phyloP scores from a whole-genome alignment of 2,888 invertebrate species.

The Melanostoma mellinum region DNA sequence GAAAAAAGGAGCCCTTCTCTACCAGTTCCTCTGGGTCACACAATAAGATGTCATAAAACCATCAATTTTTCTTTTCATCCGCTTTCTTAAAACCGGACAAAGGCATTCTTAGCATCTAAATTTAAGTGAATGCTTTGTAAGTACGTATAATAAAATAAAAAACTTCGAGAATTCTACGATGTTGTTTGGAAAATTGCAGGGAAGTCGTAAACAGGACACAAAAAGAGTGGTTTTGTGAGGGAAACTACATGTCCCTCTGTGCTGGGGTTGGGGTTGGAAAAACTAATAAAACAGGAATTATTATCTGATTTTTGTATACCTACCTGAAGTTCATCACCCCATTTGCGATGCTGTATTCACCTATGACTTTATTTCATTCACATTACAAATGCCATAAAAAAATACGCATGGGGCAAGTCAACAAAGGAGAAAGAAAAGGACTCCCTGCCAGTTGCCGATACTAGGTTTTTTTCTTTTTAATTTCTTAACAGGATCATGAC shows the following conservation, averaged over 20 bases:
- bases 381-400: constrained; percentile 61
- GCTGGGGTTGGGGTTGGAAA: constrained; percentile 52
- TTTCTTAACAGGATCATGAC: constrained; percentile 66
- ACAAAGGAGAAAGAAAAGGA: constrained; percentile 33
- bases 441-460: constrained; percentile 36
- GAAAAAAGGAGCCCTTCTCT: constrained; percentile 11
- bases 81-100: constrained; percentile 64
- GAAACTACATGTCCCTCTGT: constrained; percentile 19
- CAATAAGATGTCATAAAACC: constrained; percentile 68
- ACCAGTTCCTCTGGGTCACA: constrained; percentile 1
- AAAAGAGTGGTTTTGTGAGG: neutral
- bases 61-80: constrained; percentile 52
- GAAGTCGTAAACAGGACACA: constrained; percentile 21
- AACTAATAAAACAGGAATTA: constrained; percentile 71
- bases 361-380: constrained; percentile 71
- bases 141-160: constrained; percentile 58
- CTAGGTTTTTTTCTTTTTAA: constrained; percentile 44
- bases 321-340: constrained; percentile 71
- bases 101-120: constrained; percentile 60
- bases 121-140: constrained; percentile 60
- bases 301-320: constrained; percentile 69
- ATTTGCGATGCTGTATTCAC: constrained; percentile 54
- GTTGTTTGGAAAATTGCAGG: constrained; percentile 49
- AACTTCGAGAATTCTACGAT: constrained; percentile 55
- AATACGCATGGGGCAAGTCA: constrained; percentile 14